Base-by-base conservation (phyloP, 2,888 invertebrate genomes). In the Ophion obscuratus region DNA sequence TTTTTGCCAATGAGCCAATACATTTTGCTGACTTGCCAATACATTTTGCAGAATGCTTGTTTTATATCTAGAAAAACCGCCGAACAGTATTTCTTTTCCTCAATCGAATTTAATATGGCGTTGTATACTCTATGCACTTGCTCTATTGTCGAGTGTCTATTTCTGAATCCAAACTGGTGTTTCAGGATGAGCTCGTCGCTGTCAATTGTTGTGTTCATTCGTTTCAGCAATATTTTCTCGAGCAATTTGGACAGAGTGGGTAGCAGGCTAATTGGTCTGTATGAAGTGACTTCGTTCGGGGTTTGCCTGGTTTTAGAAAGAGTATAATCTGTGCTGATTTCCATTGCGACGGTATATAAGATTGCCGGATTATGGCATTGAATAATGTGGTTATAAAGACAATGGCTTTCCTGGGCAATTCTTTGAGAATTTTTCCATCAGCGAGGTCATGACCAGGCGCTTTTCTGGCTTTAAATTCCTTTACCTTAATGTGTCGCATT, bases 151-250 rank as follows among this genome's bases (percentile, higher is more conserved):
- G 76, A 66, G 59, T 85, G 81, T 14, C 53, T 53, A 47, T 82
- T 61, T 24, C 87, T 83, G 53, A 75, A 75, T 17, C 75, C 75
- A n/a, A 75, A 75, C 11, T 75, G 64, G 31, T 64, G 64, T 47
- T 64, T 20, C 0, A 64, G 47, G 27, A 75, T 75, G 17, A 53
- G 44, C 31, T 62, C 24, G 1, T 74, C 44, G 2, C 44, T 44
- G 27, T 62, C 9, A n/a, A 64, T 75, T 24, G n/a, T 24, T 64
- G 75, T 24, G 3, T 75, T 75, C 24, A 90, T 59, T 84, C 87
- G 81, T 76, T 84, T 86, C 24, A 88, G 76, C 2, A 91, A 62
- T 36, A 90, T 27, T 85, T 88, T 90, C 79, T 91, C 89, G 68
- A 89, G 89, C 27, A 90, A 5, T 64, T 75, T 75, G 17, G 75